A percentile compares a stretch with the other conserved stretches of the same genome.
These are phyloP conservation scores for Zygothrica quintamaculata DNA, from an alignment of 2,888 invertebrate genomes.

Conservation along the genomic window DNA sequence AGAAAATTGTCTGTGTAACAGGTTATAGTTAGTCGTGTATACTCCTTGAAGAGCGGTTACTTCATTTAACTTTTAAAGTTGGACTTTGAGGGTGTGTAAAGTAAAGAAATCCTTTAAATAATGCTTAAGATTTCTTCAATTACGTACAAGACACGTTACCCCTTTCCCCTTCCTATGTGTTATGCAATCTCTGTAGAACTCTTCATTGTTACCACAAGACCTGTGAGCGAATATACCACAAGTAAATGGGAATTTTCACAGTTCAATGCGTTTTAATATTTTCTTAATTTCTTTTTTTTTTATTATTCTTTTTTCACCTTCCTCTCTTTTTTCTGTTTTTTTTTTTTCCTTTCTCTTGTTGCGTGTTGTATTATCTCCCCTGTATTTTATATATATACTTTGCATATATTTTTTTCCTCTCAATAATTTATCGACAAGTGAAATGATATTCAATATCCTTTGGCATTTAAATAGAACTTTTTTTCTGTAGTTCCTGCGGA, in stretches of 20 bases:
- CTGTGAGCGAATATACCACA: conserved; percentile 72
- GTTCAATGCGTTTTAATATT: conserved; percentile 78
- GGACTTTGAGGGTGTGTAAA: conserved; percentile 26
- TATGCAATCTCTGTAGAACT: too few species aligned
- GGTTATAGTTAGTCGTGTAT: too few species aligned
- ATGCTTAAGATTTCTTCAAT: too few species aligned
- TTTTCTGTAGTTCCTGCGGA: conserved; percentile 76
- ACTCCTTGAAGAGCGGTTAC: too few species aligned
- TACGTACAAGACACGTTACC: too few species aligned
- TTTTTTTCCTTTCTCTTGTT: conserved; percentile 26
- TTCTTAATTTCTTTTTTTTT: conserved; percentile 54
- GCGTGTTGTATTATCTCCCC: conserved; percentile 38
- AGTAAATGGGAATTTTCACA: conserved; percentile 78
- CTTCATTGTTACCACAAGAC: conserved; percentile 44
- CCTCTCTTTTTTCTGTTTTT: conserved; percentile 2
- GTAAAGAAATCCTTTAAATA: too few species aligned
- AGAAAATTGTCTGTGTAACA: too few species aligned
- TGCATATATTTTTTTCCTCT: conserved; percentile 55
- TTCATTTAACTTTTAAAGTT: conserved; percentile 17
- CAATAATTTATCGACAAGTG: conserved; percentile 49
- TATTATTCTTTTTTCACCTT: conserved; percentile 23
- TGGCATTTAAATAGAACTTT: conserved; percentile 40
- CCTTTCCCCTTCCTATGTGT: too few species aligned
- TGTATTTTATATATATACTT: conserved; percentile 18
- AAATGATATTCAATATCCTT: conserved; percentile 70